Evolutionary conservation across 2,113 vertebrate species (phyloP), one percentile per base, ranked within the genome.

Genomic region (Montifringilla adamsi): DNA sequence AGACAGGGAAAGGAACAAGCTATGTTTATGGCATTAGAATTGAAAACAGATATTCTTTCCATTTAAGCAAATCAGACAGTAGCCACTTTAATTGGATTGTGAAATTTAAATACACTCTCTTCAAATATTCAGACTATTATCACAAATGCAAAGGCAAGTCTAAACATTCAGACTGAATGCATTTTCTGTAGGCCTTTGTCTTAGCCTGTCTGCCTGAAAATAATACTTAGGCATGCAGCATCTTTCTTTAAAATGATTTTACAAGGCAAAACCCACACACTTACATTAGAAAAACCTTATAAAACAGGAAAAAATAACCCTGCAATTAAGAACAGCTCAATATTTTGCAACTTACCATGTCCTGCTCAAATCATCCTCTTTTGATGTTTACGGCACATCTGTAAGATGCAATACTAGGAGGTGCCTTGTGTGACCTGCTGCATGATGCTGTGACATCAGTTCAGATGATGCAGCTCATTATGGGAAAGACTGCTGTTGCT

Each of bases 381-480:
- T 98, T 98, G 98, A 97, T 98, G 98, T 98, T 98, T 98, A 98
- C 97, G 35, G 98, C 98, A 98, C 97, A 98, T 98, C 97, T 98
- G 96, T 98, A 98, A 98, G 97, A 98, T 98, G 97, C 98, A 98
- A 98, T 98, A 97, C 98, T 98, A 98, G 97, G 98, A 98, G 97
- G 98, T 98, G 98, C 97, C 98, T 98, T 96, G 96, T 98, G 97
- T 98, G 98, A 98, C 98, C 98, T 99, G 98, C 98, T 97, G 99
- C 98, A 98, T 99, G 98, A 98, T 98, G 98, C 98, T 98, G 98
- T 98, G 98, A 98, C 98, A 98, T 98, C 98, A 98, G 98, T 98
- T 98, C 98, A 98, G 97, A 99, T 99, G 99, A 99, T 99, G 98
- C 99, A 98, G 99, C 98, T 99, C 98, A 99, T 99, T 99, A 98